Evolutionary conservation across 2,797 vertebrate genomes (phyloP), one percentile per base, ranked within the genome.

Genomic region (Molossus alvarezi): DNA sequence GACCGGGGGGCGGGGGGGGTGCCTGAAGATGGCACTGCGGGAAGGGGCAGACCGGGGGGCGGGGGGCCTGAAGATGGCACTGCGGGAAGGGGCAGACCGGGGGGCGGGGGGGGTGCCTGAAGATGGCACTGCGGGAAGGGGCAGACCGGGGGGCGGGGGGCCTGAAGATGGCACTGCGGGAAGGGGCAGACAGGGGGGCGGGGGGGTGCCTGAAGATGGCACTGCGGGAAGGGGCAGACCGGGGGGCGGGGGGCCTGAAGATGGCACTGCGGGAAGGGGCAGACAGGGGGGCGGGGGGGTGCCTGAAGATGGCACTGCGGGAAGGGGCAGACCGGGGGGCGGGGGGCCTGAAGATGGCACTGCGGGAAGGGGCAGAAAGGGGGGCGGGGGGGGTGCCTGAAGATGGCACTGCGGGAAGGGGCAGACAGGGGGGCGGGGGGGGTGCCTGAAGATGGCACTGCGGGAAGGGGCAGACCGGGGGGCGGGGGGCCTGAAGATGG

Each of bases 281-380:
- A 33, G 33, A 33, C 5, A 3, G 0, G 1, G 27, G 45, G n/a
- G 29, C 4, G 7, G 48, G 3, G 58, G 37, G n/a, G n/a, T n/a
- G 29, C 60, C 20, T 45, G 48, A 65, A 18, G 81, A 64, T 13
- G 4, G 53, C 21, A 1, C 21, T 41, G 33, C 33, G 33, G 33
- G 33, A 33, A 33, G 33, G 33, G 33, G 33, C 33, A 33, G 33
- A 33, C 5, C 4, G 0, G 1, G 27, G 45, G 37, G 29, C 4
- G 7, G 37, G 3, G 58, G 37, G 33, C 60, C 20, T 45, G 48
- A 65, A 18, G 81, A 64, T 13, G 4, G 53, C 21, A 1, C 21
- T 41, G 33, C 33, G 3, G 33, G 33, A 33, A 33, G 33, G 33
- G 33, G 33, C 33, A 33, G 33, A 33, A 4, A 3, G 0, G 1